phyloP scores from a whole-genome alignment of 2,797 vertebrate genomes.

The Melanotaenia pygmaea region DNA sequence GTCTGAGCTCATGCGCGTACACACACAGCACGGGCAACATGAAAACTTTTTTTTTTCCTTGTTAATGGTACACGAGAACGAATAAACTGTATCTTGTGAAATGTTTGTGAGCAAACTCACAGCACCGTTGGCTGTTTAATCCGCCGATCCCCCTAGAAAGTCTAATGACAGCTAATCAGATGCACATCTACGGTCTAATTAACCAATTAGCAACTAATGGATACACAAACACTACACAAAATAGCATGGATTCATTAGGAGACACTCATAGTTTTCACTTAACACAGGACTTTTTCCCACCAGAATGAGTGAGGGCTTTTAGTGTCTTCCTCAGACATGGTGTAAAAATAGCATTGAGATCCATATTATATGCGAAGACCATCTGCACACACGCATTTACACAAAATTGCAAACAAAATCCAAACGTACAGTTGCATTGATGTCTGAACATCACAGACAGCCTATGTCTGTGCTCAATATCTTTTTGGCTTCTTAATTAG shows the following conservation, averaged over 20 bases:
- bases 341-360: slow-evolving; percentile 15
- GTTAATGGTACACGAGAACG: slow-evolving; percentile 1
- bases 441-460: slow-evolving; percentile 26
- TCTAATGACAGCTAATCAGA: slow-evolving; percentile 77
- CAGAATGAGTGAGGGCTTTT: slow-evolving; percentile 36
- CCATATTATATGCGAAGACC: background rate
- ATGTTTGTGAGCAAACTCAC: slow-evolving; percentile 32
- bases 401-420: background rate
- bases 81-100: background rate
- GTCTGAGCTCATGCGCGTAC: background rate
- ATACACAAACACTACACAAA: slow-evolving; percentile 57
- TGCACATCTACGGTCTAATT: slow-evolving; percentile 72
- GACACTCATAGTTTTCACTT: slow-evolving; percentile 47
- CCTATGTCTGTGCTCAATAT: slow-evolving; percentile 25
- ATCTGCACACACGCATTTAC: background rate
- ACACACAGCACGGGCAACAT: background rate
- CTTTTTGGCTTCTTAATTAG: slow-evolving; percentile 43
- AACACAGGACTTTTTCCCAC: slow-evolving; percentile 44
- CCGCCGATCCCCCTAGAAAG: slow-evolving; percentile 54
- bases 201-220: slow-evolving; percentile 73
- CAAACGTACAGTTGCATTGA: slow-evolving; percentile 13
- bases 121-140: slow-evolving; percentile 47
- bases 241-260: slow-evolving; percentile 55
- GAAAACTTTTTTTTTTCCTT: slow-evolving; percentile 5
- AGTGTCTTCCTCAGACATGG: slow-evolving; percentile 1